Base-by-base conservation (phyloP, 2,113 vertebrate genomes). In the Melierax canorus region DNA sequence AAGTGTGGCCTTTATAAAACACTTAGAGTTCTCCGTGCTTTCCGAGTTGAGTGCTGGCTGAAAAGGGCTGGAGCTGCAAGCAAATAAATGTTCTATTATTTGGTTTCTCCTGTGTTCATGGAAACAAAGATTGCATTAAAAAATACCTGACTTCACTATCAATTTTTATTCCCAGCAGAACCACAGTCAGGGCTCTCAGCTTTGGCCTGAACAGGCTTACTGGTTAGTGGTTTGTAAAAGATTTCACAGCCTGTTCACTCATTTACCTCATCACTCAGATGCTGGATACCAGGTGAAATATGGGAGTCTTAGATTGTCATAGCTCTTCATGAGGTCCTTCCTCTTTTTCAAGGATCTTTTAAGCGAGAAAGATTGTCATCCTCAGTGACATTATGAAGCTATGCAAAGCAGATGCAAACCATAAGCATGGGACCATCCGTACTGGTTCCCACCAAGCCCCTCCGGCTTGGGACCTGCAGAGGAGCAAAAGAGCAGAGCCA, bases 361-460 rank as follows among this genome's bases (percentile, higher is more conserved):
- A 34, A 6, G 43, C 0, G 1, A 26, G 22, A 24, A 29, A 29
- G 8, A 48, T 34, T 5, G 4, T 16, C 27, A 10, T 36, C 15
- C 43, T 63, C 50, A 23, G 60, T 11, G 32, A 17, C 2, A 0
- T 17, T 10, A 7, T 4, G 45, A 34, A 34, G 32, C 3, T 10
- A 30, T 30, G 68, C 19, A 9, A 56, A 39, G 74, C n/a, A 27
- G 46, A 29, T 4, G 3, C 11, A 29, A 55, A 15, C 11, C 56
- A 4, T 16, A 15, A 46, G 14, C 10, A 2, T 0, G 5, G 55
- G 43, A 39, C 15, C 10, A 21, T 1, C 55, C 3, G 0, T 2
- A 8, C 22, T 1, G 5, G 27, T 10, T 82, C 22, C 32, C 20
- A 23, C 10, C 0, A 19, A 74, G 43, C 12, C 30, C 20, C 60